Base-by-base conservation (phyloP, 2,113 vertebrate genomes). In the Istiophorus platypterus region DNA sequence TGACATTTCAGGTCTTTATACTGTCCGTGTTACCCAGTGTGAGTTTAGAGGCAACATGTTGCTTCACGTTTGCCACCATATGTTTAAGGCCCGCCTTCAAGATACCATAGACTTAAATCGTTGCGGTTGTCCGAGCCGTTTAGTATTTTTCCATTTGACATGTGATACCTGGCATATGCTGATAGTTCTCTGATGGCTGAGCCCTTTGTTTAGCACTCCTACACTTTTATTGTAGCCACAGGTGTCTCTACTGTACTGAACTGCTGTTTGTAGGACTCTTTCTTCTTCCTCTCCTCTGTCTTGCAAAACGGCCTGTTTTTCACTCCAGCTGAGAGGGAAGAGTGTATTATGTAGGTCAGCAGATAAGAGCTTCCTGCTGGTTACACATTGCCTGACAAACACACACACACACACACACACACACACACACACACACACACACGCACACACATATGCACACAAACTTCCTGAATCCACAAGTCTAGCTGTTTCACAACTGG, bases 301-400 rank as follows among this genome's bases (percentile, higher is more conserved):
- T 88, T 90, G 63, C 76, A 78, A 91, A 87, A 79, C 76, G 80
- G 31, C 71, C 72, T 88, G 86, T 91, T 91, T 89, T 91, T 85
- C 72, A 29, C 61, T 67, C 62, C 11, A 56, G 34, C 76, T 72
- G 70, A 85, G 76, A 83, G 87, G 70, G 80, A 92, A 91, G 88
- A 92, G 87, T 78, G 89, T 84, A 85, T 83, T 67, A 94, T 91
- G 89, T 94, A 93, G 91, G 93, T 92, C 92, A 92, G 74, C 86
- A 89, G 93, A 94, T 94, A 94, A 92, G 82, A 76, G 88, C 80
- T 92, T 92, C 93, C 91, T 92, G 84, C 91, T 89, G 78, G 91
- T 92, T 92, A 92, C 88, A 91, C 82, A 89, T 93, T 92, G 88
- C 63, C 71, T 84, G 80, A 81, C 68, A 65, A 39, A 72, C 75